A percentile compares a stretch with the other conserved stretches of the same genome.
Conservation (phyloP, 23 tunicate species). For the Pegea sp. region DNA sequence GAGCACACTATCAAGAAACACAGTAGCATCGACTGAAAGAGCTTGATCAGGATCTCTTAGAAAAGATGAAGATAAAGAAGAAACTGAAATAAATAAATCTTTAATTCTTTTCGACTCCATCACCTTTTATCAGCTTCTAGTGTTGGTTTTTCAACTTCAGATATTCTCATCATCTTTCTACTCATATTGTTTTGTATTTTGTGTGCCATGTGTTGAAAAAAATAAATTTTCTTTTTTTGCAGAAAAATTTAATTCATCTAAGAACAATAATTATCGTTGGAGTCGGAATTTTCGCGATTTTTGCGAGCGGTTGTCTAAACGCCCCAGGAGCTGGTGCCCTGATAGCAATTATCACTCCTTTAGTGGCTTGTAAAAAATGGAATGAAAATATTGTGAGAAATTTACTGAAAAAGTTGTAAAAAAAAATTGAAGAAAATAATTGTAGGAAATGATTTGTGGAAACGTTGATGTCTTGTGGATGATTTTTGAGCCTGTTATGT, state of each 20-base stretch:
- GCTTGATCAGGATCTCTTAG: too few species aligned
- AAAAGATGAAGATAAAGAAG: too few species aligned
- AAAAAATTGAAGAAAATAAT: neutral
- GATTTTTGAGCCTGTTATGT: slow-evolving; percentile 60
- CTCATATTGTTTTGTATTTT: too few species aligned
- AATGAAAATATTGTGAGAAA: slow-evolving; percentile 20
- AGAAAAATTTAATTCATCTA: slow-evolving; percentile 10
- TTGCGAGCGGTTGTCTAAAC: slow-evolving; percentile 19
- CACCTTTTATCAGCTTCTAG: too few species aligned
- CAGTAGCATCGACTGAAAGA: too few species aligned
- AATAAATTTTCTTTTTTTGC: too few species aligned
- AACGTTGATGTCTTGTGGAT: slow-evolving; percentile 29
- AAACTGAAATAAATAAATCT: too few species aligned
- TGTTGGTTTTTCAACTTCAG: too few species aligned
- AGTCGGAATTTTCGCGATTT: slow-evolving; percentile 27
- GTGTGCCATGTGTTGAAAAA: too few species aligned
- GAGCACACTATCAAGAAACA: too few species aligned
- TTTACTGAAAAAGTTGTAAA: neutral
- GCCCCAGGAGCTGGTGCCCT: slow-evolving; percentile 86
- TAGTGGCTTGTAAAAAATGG: slow-evolving; percentile 55
- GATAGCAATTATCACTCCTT: slow-evolving; percentile 53
- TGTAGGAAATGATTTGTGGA: slow-evolving; percentile 29
- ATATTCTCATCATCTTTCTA: too few species aligned
- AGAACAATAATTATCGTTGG: slow-evolving; percentile 34
- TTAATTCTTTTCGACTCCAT: too few species aligned